Evolutionary conservation across 2,888 invertebrate genomes (phyloP).

Genomic region (Plutella xylostella): DNA sequence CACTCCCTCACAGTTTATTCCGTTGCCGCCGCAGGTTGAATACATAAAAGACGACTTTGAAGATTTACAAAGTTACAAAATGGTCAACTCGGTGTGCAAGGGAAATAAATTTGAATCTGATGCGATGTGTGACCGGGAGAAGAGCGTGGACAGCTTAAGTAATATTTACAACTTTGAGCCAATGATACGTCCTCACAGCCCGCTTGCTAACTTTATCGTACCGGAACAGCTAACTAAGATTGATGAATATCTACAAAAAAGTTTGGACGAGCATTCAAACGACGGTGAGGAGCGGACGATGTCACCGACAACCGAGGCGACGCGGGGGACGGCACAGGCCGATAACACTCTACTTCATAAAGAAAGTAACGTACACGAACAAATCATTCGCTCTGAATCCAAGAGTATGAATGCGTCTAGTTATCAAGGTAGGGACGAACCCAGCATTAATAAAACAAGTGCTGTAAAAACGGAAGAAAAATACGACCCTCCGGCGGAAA

Average conservation of each 20-base stretch:
- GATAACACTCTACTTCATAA: too few species aligned
- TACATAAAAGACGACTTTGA: constrained; percentile 47
- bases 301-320: not conserved
- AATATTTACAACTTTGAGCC: constrained; percentile 24
- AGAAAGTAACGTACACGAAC: too few species aligned
- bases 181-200: constrained; percentile 34
- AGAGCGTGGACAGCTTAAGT: constrained; percentile 18
- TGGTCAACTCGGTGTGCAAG: constrained; percentile 52
- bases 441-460: not conserved
- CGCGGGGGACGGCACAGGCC: too few species aligned
- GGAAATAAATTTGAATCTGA: constrained; percentile 34
- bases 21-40: constrained; percentile 30
- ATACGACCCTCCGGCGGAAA: too few species aligned
- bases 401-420: constrained; percentile 16
- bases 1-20: constrained; percentile 30
- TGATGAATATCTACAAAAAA: constrained; percentile 54
- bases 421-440: constrained; percentile 18
- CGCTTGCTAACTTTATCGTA: constrained; percentile 43
- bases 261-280: constrained; percentile 44
- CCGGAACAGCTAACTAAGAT: constrained; percentile 56
- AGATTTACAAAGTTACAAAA: constrained; percentile 60
- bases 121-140: constrained; percentile 7
- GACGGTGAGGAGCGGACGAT: constrained; percentile 17
- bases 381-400: constrained; percentile 10
- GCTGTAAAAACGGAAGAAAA: too few species aligned